Percentiles rank a stretch among this genome's conserved stretches.
Conservation (phyloP, 2,888 invertebrate genomes). For the Synanthedon andrenaeformis region DNA sequence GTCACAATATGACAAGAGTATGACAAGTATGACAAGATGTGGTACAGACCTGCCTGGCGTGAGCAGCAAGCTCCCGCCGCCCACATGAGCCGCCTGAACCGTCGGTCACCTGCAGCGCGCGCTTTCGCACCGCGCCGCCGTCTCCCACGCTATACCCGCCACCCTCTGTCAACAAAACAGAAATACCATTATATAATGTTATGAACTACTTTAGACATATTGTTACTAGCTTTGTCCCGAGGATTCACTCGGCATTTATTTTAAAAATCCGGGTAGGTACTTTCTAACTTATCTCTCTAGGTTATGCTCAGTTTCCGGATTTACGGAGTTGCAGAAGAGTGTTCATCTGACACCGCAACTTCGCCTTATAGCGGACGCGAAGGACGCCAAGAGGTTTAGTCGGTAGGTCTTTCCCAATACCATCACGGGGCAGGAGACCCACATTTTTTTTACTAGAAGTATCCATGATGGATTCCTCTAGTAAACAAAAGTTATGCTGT, state of each 20-base stretch:
- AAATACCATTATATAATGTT: not conserved
- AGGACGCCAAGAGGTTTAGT: too few species aligned
- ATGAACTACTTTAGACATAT: not conserved
- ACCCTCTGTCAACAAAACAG: slow-evolving; percentile 44
- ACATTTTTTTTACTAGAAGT: too few species aligned
- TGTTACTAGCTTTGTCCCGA: not conserved
- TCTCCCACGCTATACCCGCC: slow-evolving; percentile 43
- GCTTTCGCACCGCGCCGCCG: slow-evolving; percentile 51
- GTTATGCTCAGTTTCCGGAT: too few species aligned
- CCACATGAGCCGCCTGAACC: slow-evolving; percentile 66
- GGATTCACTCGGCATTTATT: not conserved
- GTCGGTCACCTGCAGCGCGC: slow-evolving; percentile 66
- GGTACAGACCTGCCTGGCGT: slow-evolving; percentile 56
- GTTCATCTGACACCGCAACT: too few species aligned
- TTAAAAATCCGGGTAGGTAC: too few species aligned
- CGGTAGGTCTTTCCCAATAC: too few species aligned
- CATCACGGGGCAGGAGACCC: too few species aligned
- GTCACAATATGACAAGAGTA: not conserved
- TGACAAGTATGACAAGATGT: not conserved
- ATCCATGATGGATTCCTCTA: too few species aligned
- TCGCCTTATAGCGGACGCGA: too few species aligned
- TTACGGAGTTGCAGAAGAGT: too few species aligned
- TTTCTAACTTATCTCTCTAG: too few species aligned
- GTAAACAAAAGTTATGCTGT: too few species aligned
- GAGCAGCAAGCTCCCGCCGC: slow-evolving; percentile 69